Percentiles rank a stretch among this genome's conserved stretches.
Evolutionary conservation across 2,113 vertebrate species (phyloP).

Genomic region (Pterocles orientalis): DNA sequence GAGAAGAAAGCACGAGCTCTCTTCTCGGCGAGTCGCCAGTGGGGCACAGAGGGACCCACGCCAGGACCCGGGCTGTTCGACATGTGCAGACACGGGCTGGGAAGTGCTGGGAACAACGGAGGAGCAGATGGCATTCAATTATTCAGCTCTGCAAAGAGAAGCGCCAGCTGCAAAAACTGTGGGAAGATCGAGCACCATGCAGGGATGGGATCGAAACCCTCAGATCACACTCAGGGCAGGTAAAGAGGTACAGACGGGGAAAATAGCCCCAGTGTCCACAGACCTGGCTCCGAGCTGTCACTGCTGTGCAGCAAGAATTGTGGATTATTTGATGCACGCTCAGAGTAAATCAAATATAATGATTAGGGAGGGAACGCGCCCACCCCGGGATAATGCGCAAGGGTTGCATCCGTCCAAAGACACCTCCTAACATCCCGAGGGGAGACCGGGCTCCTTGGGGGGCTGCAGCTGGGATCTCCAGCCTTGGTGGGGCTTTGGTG

Average conservation of each 20-base stretch:
- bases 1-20: neutral
- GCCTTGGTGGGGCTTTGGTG: no score
- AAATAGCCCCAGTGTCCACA: accelerated
- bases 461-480: neutral
- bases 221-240: neutral
- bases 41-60: neutral
- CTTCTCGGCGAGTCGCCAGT: neutral
- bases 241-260: neutral
- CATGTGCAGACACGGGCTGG: accelerated
- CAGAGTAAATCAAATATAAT: no score
- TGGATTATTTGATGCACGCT: neutral
- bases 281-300: neutral
- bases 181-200: neutral
- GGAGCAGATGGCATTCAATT: neutral
- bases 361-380: neutral
- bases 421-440: accelerated
- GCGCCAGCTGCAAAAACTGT: neutral
- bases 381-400: accelerated
- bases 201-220: neutral
- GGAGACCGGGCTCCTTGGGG: neutral
- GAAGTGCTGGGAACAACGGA: neutral
- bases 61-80: no score
- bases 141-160: neutral
- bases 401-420: neutral
- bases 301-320: neutral